These are phyloP conservation scores for Isotomurus palustris DNA, from an alignment of 2,888 invertebrate genomes.

Conservation along the genomic window DNA sequence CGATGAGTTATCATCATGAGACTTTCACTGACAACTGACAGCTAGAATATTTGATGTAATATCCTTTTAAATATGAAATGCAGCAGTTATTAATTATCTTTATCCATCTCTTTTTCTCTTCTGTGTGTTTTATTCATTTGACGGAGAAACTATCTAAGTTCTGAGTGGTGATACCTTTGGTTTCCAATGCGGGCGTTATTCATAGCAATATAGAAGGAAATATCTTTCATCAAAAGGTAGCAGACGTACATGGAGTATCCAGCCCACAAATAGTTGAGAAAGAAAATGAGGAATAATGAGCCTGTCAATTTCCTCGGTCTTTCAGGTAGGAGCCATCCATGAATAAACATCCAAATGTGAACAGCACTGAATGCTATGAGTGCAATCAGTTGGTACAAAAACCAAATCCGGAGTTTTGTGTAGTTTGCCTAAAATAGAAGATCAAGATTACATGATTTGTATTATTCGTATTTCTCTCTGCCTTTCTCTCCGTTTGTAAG, in stretches of 20 bases:
- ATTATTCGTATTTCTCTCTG: too few relatives aligned
- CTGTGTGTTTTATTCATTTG: too few relatives aligned
- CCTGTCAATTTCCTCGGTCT: slow-evolving; percentile 30
- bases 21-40: too few relatives aligned
- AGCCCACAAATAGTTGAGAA: slow-evolving; percentile 31
- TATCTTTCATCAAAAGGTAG: slow-evolving; percentile 27
- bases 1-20: too few relatives aligned
- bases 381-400: slow-evolving; percentile 26
- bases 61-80: too few relatives aligned
- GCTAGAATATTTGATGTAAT: too few relatives aligned
- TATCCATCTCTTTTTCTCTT: too few relatives aligned
- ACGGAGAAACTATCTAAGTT: slow-evolving; percentile 4
- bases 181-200: background rate
- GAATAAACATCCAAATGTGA: slow-evolving; percentile 30
- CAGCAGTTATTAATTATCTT: too few relatives aligned
- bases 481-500: too few relatives aligned
- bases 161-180: background rate
- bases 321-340: slow-evolving; percentile 29
- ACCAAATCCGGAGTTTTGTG: slow-evolving; percentile 26
- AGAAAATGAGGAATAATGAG: slow-evolving; percentile 27
- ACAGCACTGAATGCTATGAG: slow-evolving; percentile 26
- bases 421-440: slow-evolving; percentile 24
- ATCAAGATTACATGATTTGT: too few relatives aligned
- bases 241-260: slow-evolving; percentile 30
- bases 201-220: slow-evolving; percentile 13